Percentiles rank a stretch among this genome's conserved stretches.
These are phyloP conservation scores for Pyrgilauda ruficollis DNA, from an alignment of 2,113 vertebrate genomes.

Conservation along the genomic window DNA sequence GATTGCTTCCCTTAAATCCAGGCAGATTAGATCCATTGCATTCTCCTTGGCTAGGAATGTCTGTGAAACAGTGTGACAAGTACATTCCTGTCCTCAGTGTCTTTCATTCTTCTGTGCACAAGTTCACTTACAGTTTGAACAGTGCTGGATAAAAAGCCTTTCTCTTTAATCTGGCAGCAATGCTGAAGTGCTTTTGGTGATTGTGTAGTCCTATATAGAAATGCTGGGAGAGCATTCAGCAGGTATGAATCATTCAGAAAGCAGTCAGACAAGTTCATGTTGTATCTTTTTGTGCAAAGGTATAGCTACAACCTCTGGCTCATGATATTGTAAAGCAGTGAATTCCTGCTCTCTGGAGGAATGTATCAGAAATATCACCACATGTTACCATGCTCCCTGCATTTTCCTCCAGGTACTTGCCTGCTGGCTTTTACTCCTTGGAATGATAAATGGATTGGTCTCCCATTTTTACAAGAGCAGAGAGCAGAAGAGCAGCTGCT, in stretches of 20 bases:
- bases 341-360: background rate
- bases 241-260: background rate
- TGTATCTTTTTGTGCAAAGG: background rate
- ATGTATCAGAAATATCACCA: background rate
- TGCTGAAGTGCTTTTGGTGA: background rate
- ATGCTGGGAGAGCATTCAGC: background rate
- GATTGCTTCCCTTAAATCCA: background rate
- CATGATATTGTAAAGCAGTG: background rate
- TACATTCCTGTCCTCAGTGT: background rate
- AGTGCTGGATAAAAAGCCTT: background rate
- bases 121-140: background rate
- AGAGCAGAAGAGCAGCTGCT: background rate
- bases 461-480: background rate
- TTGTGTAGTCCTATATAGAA: background rate
- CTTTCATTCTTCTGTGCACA: background rate
- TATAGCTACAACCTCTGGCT: background rate
- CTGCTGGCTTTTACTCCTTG: background rate
- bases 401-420: background rate
- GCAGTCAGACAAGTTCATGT: background rate
- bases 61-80: background rate
- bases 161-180: background rate
- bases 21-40: background rate
- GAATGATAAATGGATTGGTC: background rate
- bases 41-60: background rate
- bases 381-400: background rate